Evolutionary conservation across 2,888 invertebrate genomes (phyloP), one percentile per base, ranked within the genome.

Genomic region (Buathra laborator): DNA sequence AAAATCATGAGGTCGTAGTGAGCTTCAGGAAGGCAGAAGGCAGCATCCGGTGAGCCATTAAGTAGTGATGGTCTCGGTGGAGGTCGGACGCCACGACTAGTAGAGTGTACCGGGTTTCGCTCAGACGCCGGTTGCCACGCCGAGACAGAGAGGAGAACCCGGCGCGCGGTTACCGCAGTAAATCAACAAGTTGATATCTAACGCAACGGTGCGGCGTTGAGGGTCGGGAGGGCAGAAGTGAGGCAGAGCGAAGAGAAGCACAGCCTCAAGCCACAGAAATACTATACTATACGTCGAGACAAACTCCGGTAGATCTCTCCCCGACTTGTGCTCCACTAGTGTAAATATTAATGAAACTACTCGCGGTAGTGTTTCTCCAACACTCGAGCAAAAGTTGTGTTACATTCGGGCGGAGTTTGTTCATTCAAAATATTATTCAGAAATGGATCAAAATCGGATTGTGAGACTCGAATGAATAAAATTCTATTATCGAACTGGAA

Each of bases 131-230:
- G 37, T 32, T 70, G 24, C 76, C 66, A 32, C 14, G 24, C 1
- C 56, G 24, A 24, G 32, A 7, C 14, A 14, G 29, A n/a, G 59
- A 12, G 59, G 29, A 10, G 83, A 24, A 83, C 53, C 80, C 56
- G 59, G 44, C 67, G 76, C 88, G 90, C 85, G 90, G 90, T 90
- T 87, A 87, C 89, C 87, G 88, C 89, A 89, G 90, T 93, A 93
- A 93, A 93, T 93, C 92, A 92, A 93, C 93, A 93, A 93, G 92
- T 92, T 93, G 93, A 92, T 92, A 91, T 91, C 90, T 88, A 89
- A 84, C 81, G 84, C 84, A 78, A 78, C 74, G 68, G 44, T 77
- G 74, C 37, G 70, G 66, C 43, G 80, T 37, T 24, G 59, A 51
- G 44, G 37, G 16, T 67, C 46, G 75, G 56, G 75, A n/a, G 12